Conservation (phyloP, 1,140 invertebrate genomes). For the Penaeus japonicus region DNA sequence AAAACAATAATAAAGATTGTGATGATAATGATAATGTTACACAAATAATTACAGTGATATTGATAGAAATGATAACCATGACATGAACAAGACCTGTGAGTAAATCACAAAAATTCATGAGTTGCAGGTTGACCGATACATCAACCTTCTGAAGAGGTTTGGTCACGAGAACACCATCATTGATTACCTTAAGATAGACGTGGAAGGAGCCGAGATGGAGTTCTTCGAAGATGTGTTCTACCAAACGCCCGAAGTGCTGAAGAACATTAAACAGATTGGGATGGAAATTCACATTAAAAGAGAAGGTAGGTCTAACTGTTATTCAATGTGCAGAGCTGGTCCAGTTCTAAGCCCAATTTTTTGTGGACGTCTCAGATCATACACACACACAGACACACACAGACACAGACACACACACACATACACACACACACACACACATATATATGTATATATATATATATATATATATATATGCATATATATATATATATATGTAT, state of each 20-base stretch:
- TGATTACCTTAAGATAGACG: conserved; percentile 29
- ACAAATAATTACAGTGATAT: no score
- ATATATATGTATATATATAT: no score
- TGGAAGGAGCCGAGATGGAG: neutral
- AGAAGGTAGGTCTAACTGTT: neutral
- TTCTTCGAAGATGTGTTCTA: conserved; percentile 24
- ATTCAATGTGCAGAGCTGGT: no score
- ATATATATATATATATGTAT: no score
- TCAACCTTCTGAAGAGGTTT: neutral
- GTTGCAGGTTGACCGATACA: conserved; percentile 11
- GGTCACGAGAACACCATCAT: conserved; percentile 54
- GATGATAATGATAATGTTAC: no score
- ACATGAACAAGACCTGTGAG: neutral
- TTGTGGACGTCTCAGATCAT: no score
- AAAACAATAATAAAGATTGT: no score
- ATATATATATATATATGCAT: no score
- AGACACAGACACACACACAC: no score
- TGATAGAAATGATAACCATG: neutral
- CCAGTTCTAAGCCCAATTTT: no score
- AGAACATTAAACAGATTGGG: conserved; percentile 20
- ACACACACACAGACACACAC: no score
- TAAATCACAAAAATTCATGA: neutral
- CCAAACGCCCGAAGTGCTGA: conserved; percentile 16
- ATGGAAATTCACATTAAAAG: neutral
- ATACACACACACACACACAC: no score